Evolutionary conservation across 2,797 vertebrate genomes (phyloP), one percentile per base, ranked within the genome.

Genomic region (Amblyopsis hoosieri): DNA sequence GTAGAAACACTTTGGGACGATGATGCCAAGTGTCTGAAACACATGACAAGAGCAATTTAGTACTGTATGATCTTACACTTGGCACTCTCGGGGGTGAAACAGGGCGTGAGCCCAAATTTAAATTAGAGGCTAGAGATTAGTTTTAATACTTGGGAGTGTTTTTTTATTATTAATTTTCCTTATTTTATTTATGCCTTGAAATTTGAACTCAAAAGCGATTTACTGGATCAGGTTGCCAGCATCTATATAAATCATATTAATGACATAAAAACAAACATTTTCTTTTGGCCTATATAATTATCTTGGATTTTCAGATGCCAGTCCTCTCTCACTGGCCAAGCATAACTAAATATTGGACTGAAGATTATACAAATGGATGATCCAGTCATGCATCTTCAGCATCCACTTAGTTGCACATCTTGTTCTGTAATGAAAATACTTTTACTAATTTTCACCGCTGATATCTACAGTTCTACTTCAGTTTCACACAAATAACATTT

Each of bases 11-110:
- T 57, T 13, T 79, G 76, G 83, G 85, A 69, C 84, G 78, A 86
- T 83, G 87, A 87, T 87, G 88, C 90, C 90, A 91, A 91, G 88
- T 89, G 79, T 84, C 82, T 89, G 89, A 82, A 92, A 92, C 90
- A 92, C 90, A 90, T 92, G 92, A 91, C 91, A 92, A 91, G 85
- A 90, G 88, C 85, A 87, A 90, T 92, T 91, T 91, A 90, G 83
- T 74, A 29, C 23, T 29, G 23, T 29, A 59, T 91, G 90, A 92
- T 92, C 89, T 90, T 90, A 91, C 76, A 90, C 86, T 90, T 92
- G 89, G 89, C 91, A 90, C 79, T 85, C 83, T 89, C 83, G 80
- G 78, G 80, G 90, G 88, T 81, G 70, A 87, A 90, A 83, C 82
- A 84, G 88, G 90, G 87, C 87, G 87, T 90, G 84, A 89, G 87